These are phyloP conservation scores for Trachops cirrhosus DNA, from an alignment of 2,797 vertebrate genomes.

Conservation along the genomic window DNA sequence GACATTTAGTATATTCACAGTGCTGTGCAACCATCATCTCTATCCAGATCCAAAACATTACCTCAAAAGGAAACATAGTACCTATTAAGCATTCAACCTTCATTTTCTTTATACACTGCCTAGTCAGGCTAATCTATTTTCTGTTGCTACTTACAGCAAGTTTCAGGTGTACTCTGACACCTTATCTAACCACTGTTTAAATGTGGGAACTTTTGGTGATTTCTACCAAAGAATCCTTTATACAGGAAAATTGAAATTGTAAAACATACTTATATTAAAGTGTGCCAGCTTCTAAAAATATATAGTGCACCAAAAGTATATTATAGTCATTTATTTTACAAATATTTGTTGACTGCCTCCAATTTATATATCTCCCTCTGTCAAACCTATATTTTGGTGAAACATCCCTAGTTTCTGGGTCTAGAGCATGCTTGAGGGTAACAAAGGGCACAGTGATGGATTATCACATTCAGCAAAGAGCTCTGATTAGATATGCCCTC, in stretches of 20 bases:
- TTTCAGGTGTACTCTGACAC: not conserved
- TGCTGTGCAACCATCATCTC: not conserved
- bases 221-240: conserved; percentile 16
- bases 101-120: not conserved
- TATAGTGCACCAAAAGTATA: not conserved
- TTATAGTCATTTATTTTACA: not conserved
- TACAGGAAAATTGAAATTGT: conserved; percentile 9
- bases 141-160: not conserved
- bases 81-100: not conserved
- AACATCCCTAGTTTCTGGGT: not conserved
- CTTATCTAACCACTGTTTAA: conserved; percentile 10
- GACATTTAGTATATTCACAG: not conserved
- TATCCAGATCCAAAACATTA: not conserved
- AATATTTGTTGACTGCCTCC: not conserved
- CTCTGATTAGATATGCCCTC: not conserved
- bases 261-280: conserved; percentile 10
- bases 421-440: not conserved
- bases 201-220: conserved; percentile 1
- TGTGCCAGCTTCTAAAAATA: conserved; percentile 15
- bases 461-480: not conserved
- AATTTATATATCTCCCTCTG: not conserved
- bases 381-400: not conserved
- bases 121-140: not conserved
- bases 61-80: not conserved
- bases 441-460: not conserved